Percentiles rank a stretch among this genome's conserved stretches.
These are phyloP conservation scores for Siniperca obscura DNA, from an alignment of 2,797 vertebrate genomes.

Conservation along the genomic window DNA sequence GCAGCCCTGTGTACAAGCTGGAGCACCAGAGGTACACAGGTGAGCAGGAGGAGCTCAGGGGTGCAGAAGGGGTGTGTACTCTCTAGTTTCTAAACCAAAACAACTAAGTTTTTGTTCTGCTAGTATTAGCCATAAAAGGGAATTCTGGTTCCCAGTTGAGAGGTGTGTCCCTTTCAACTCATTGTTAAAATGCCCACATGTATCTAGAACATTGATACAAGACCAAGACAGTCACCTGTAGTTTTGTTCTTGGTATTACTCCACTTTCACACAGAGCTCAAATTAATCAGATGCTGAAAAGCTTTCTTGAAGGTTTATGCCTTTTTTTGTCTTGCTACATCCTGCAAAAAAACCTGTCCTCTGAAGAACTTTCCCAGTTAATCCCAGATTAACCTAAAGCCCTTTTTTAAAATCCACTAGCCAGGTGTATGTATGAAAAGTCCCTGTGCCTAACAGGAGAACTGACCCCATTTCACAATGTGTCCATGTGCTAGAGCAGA, in stretches of 20 bases:
- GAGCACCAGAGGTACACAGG: background rate
- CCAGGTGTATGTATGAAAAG: background rate
- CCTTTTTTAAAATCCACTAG: background rate
- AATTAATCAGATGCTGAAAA: background rate
- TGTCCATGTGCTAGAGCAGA: background rate
- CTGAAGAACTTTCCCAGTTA: background rate
- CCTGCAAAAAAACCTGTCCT: background rate
- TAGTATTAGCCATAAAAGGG: background rate
- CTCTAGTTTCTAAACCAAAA: background rate
- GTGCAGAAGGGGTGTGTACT: background rate
- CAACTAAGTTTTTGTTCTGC: slow-evolving; percentile 11
- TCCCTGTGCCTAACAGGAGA: background rate
- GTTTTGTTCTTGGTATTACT: background rate
- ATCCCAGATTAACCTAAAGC: background rate
- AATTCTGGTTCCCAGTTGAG: background rate
- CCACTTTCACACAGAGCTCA: background rate
- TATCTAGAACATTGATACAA: background rate
- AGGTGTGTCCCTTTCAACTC: slow-evolving; percentile 6
- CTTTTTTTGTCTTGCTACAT: background rate
- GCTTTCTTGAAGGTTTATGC: background rate
- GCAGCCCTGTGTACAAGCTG: background rate
- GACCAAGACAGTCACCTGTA: background rate
- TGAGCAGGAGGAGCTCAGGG: slow-evolving; percentile 3
- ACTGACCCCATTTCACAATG: background rate
- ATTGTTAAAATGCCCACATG: background rate